Evolutionary conservation across 1,140 invertebrate species (phyloP), one percentile per base, ranked within the genome.

Genomic region (Adelges cooleyi): DNA sequence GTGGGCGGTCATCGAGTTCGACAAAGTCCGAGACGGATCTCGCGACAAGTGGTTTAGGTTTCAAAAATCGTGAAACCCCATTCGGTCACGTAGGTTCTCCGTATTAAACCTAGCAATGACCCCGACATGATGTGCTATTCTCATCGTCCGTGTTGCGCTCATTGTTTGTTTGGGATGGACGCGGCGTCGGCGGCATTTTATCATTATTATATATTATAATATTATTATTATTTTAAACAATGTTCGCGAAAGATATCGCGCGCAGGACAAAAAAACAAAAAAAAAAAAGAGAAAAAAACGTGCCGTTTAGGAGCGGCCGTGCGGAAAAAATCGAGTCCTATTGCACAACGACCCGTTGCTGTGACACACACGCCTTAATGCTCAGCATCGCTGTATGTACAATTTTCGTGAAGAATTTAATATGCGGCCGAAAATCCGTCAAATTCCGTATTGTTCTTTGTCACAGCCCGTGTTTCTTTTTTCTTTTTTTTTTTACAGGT

Each of bases 311-410:
- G 54, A 59, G 40, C 54, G 54, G 54, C 54, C 54, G 54, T 59
- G 54, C 54, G 54, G 54, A 59, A 59, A 59, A 59, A 59, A 59
- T 59, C 23, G 40, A 59, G 54, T 59, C 38, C 40, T 59, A 40
- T 59, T 59, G 25, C 54, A 46, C 54, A 56, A 56, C 29, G 29
- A 33, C 29, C 29, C 11, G 29, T 33, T 33, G 29, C 53, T 38
- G 15, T 22, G 53, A 25, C 15, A 48, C n/a, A 51, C 5, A 33
- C 29, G 11, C 29, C 5, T n/a, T n/a, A n/a, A n/a, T n/a, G n/a
- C n/a, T n/a, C n/a, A n/a, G n/a, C n/a, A n/a, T n/a, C n/a, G n/a
- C n/a, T n/a, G 11, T 3, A 25, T 17, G 25, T 51, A 51, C 11
- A 13, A 29, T 56, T 56, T 44, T 56, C 9, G 38, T 56, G 38